Conservation (phyloP, 2,888 invertebrate species). For the Polietes domitor region DNA sequence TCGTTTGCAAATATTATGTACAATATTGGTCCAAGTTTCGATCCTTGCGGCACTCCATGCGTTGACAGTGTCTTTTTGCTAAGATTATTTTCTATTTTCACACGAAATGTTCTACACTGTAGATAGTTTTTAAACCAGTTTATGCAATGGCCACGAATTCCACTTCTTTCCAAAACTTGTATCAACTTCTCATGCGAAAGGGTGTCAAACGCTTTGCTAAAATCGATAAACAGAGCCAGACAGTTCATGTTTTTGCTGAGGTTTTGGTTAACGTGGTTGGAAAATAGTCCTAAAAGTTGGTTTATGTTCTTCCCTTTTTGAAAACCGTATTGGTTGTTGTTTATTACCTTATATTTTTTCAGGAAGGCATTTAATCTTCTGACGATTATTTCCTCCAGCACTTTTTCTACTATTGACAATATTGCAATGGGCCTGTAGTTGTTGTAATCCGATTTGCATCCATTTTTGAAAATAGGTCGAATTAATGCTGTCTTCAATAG, state of each 20-base stretch:
- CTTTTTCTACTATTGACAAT: neutral
- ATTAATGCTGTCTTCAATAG: neutral
- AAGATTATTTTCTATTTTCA: too few species aligned
- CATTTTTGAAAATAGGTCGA: neutral
- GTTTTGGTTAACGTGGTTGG: neutral
- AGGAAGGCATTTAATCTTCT: conserved; percentile 7
- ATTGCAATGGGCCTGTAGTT: conserved; percentile 2
- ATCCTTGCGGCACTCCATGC: too few species aligned
- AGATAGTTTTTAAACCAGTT: too few species aligned
- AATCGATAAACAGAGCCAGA: neutral
- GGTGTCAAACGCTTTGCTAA: conserved; percentile 10
- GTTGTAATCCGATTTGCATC: neutral
- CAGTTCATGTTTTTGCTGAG: neutral
- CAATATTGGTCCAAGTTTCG: too few species aligned
- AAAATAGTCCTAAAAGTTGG: neutral
- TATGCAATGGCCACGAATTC: too few species aligned
- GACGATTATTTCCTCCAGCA: neutral
- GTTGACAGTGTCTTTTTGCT: neutral
- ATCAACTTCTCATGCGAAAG: neutral
- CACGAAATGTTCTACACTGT: too few species aligned
- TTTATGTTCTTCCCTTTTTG: conserved; percentile 17
- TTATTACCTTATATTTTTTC: neutral
- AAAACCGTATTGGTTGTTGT: neutral
- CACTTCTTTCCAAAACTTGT: neutral
- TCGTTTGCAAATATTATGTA: too few species aligned